These are phyloP conservation scores for Camarhynchus parvulus DNA, from an alignment of 2,113 vertebrate genomes.

Conservation along the genomic window DNA sequence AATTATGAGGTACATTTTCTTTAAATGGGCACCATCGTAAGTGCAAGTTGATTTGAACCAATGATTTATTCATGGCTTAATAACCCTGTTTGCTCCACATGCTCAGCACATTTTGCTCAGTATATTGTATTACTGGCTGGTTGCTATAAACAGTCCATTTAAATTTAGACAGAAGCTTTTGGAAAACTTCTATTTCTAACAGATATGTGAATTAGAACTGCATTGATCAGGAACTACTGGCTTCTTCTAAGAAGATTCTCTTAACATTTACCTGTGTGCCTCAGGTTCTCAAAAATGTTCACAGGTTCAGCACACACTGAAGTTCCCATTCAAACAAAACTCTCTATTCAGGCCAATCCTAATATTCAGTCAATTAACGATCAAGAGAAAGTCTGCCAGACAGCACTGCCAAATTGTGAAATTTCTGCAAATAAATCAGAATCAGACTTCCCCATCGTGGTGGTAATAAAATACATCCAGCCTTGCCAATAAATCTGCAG, in stretches of 20 bases:
- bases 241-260: not conserved
- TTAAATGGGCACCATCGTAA: not conserved
- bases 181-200: conserved; percentile 13
- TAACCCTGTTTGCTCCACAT: not conserved
- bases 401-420: not conserved
- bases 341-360: not conserved
- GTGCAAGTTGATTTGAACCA: not conserved
- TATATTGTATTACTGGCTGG: conserved; percentile 16
- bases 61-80: conserved; percentile 30
- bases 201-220: not conserved
- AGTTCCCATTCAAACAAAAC: not conserved
- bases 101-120: not conserved
- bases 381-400: not conserved
- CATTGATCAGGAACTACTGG: not conserved
- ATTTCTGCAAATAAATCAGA: conserved; percentile 5
- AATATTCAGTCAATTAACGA: not conserved
- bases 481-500: not conserved
- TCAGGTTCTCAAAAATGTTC: not conserved
- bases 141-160: conserved; percentile 47
- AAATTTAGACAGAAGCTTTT: conserved; percentile 42
- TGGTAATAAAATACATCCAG: not conserved
- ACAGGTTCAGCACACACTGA: not conserved
- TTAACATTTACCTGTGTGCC: not conserved
- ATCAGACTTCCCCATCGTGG: not conserved
- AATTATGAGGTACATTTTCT: conserved; percentile 9